phyloP scores from a whole-genome alignment of 1,140 invertebrate species.

The Leptopilina clavipes region DNA sequence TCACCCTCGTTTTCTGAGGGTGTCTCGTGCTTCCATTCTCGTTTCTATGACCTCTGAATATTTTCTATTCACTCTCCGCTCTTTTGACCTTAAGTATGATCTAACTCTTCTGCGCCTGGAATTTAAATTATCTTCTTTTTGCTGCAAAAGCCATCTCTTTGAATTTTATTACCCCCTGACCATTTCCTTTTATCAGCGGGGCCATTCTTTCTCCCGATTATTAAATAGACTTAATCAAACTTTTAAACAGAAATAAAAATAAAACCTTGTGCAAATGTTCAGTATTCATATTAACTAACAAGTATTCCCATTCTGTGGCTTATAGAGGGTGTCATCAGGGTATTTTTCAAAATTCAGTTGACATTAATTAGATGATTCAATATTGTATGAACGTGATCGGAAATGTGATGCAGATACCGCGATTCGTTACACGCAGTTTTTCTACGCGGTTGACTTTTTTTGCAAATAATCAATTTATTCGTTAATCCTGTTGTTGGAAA shows the following conservation, averaged over 20 bases:
- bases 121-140: constrained; percentile 21
- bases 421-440: constrained; percentile 62
- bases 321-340: constrained; percentile 54
- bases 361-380: constrained; percentile 66
- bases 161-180: neutral
- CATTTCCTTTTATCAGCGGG: neutral
- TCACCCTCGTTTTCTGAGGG: constrained; percentile 37
- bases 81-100: constrained; percentile 31
- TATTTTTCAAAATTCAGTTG: constrained; percentile 52
- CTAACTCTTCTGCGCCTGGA: neutral
- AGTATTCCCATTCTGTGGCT: neutral
- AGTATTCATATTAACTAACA: too few relatives aligned
- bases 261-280: neutral
- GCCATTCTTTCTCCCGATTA: neutral
- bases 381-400: constrained; percentile 68
- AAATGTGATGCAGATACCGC: constrained; percentile 58
- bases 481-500: neutral
- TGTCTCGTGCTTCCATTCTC: constrained; percentile 24
- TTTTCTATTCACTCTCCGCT: constrained; percentile 26
- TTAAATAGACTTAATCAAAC: neutral
- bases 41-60: constrained; percentile 25
- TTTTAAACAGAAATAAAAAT: neutral
- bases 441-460: constrained; percentile 44
- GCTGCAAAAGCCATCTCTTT: neutral
- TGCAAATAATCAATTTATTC: neutral